These are phyloP conservation scores for Microdon myrmicae DNA, from an alignment of 2,888 invertebrate genomes.

Conservation along the genomic window DNA sequence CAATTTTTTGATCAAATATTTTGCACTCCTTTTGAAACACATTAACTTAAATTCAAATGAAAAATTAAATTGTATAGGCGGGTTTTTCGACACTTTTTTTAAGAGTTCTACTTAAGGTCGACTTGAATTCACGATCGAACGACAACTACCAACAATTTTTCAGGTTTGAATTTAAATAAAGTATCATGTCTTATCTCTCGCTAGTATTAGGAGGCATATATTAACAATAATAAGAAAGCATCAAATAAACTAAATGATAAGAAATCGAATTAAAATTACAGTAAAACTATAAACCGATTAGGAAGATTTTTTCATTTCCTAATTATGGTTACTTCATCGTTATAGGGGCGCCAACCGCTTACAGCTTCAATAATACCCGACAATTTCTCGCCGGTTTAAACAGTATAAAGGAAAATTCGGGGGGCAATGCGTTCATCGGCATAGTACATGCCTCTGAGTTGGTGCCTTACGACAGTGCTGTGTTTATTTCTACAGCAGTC, in stretches of 20 bases:
- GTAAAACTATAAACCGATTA: no score
- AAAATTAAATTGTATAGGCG: no score
- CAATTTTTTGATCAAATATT: no score
- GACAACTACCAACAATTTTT: slow-evolving; percentile 20
- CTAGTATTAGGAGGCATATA: no score
- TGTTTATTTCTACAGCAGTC: slow-evolving; percentile 72
- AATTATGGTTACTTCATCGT: slow-evolving; percentile 2
- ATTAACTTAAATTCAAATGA: no score
- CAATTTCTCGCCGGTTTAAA: slow-evolving; percentile 65
- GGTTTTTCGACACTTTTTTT: no score
- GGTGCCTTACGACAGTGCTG: slow-evolving; percentile 73
- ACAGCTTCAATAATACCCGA: slow-evolving; percentile 65
- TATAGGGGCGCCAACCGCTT: slow-evolving; percentile 63
- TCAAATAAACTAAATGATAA: background rate
- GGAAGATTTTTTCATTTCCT: background rate
- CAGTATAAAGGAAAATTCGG: slow-evolving; percentile 63
- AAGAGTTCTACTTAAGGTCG: no score
- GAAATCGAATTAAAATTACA: background rate
- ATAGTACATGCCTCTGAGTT: slow-evolving; percentile 71
- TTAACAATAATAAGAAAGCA: no score
- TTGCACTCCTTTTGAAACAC: no score
- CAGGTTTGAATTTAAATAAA: slow-evolving; percentile 10
- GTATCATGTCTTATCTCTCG: slow-evolving; percentile 36
- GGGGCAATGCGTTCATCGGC: slow-evolving; percentile 72
- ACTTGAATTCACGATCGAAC: slow-evolving; percentile 30